phyloP scores from a whole-genome alignment of 2,888 invertebrate species.

The Tupiocoris notatus region DNA sequence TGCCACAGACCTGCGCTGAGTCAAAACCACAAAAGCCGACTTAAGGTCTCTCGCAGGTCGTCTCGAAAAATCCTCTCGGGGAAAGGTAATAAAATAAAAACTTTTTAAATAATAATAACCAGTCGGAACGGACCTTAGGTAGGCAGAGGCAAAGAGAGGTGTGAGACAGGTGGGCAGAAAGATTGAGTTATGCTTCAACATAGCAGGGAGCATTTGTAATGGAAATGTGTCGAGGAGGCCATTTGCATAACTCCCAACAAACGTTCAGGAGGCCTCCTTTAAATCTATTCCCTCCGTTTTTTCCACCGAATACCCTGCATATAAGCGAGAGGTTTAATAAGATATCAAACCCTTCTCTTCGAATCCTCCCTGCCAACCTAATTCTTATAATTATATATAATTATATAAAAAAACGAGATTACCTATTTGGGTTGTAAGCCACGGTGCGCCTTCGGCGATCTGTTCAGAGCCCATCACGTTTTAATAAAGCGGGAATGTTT shows the following conservation, averaged over 20 bases:
- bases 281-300: slow-evolving; percentile 24
- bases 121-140: neutral
- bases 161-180: slow-evolving; percentile 37
- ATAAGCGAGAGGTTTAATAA: slow-evolving; percentile 33
- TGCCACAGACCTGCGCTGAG: neutral
- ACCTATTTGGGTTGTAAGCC: slow-evolving; percentile 36
- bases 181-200: slow-evolving; percentile 38
- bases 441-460: slow-evolving; percentile 7
- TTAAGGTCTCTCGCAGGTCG: neutral
- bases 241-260: slow-evolving; percentile 35
- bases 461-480: slow-evolving; percentile 29
- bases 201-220: slow-evolving; percentile 35
- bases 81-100: slow-evolving; percentile 38
- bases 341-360: slow-evolving; percentile 37
- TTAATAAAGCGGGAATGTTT: slow-evolving; percentile 24
- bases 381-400: slow-evolving; percentile 43
- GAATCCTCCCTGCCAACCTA: slow-evolving; percentile 26
- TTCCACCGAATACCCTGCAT: neutral
- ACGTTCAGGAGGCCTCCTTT: slow-evolving; percentile 22
- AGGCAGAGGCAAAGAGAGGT: slow-evolving; percentile 17
- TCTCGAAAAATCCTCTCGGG: slow-evolving; percentile 4
- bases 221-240: slow-evolving; percentile 32
- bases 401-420: slow-evolving; percentile 25
- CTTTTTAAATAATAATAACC: slow-evolving; percentile 37
- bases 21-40: slow-evolving; percentile 20